phyloP scores from a whole-genome alignment of 2,797 vertebrate species.

The Clamator glandarius region DNA sequence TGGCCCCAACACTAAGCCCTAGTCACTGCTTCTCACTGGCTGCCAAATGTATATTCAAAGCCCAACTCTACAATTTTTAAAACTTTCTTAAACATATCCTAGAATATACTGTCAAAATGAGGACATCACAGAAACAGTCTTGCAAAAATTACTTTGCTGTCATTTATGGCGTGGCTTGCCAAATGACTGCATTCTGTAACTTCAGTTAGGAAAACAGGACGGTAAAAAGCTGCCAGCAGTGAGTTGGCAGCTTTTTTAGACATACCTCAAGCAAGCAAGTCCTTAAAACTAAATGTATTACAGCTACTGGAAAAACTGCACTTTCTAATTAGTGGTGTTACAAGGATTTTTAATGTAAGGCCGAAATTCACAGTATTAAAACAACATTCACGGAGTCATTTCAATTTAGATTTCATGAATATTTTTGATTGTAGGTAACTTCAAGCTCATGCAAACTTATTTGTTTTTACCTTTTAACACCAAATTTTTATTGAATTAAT shows the following conservation, averaged over 20 bases:
- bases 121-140: background rate
- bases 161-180: background rate
- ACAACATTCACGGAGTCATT: background rate
- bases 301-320: background rate
- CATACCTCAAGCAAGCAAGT: background rate
- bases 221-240: background rate
- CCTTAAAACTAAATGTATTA: background rate
- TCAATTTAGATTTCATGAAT: background rate
- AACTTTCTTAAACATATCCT: background rate
- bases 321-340: background rate
- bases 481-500: background rate
- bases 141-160: background rate
- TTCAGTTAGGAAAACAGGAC: background rate
- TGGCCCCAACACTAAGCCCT: too few species aligned
- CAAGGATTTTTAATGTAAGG: background rate
- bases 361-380: background rate
- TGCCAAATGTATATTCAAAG: background rate
- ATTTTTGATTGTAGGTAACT: background rate
- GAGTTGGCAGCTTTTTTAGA: background rate
- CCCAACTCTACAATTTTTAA: background rate
- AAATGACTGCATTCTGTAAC: background rate
- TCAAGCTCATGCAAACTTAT: background rate
- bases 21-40: too few species aligned
- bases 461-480: background rate
- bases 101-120: background rate